Percentiles rank a stretch among this genome's conserved stretches.
Conservation (phyloP, 2,888 invertebrate species). For the Orchestes rusci region DNA sequence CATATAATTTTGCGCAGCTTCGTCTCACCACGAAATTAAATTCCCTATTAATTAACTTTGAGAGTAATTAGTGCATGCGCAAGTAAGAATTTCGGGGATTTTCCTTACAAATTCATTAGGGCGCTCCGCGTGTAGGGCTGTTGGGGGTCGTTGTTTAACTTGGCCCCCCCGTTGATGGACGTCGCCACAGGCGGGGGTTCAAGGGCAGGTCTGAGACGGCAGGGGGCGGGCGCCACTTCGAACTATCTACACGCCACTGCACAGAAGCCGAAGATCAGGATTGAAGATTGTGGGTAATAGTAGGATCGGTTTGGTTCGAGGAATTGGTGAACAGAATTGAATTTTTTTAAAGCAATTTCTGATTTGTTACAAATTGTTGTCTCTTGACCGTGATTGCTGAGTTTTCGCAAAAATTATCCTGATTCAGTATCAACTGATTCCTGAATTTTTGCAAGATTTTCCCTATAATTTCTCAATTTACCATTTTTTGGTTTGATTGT, state of each 20-base stretch:
- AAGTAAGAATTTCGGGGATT: conserved; percentile 11
- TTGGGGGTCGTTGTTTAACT: conserved; percentile 24
- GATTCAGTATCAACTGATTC: no score
- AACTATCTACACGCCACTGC: conserved; percentile 35
- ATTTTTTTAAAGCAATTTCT: no score
- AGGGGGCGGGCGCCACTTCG: conserved; percentile 37
- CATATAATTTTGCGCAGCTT: background rate
- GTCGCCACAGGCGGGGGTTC: conserved; percentile 31
- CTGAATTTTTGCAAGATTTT: no score
- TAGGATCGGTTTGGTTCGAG: background rate
- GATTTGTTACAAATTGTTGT: no score
- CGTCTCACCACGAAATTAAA: no score
- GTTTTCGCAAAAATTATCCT: no score
- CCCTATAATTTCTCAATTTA: no score
- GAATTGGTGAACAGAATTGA: background rate
- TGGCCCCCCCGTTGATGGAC: conserved; percentile 27
- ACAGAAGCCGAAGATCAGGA: conserved; percentile 31
- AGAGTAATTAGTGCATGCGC: no score
- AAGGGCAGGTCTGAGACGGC: conserved; percentile 34
- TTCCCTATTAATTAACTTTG: no score
- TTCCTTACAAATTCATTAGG: conserved; percentile 21
- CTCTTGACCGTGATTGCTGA: no score
- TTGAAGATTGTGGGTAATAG: background rate
- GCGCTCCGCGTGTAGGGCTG: conserved; percentile 12
- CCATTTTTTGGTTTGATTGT: no score